A percentile compares a stretch with the other conserved stretches of the same genome.
phyloP scores from a whole-genome alignment of 2,797 vertebrate species.

The Xenops minutus region DNA sequence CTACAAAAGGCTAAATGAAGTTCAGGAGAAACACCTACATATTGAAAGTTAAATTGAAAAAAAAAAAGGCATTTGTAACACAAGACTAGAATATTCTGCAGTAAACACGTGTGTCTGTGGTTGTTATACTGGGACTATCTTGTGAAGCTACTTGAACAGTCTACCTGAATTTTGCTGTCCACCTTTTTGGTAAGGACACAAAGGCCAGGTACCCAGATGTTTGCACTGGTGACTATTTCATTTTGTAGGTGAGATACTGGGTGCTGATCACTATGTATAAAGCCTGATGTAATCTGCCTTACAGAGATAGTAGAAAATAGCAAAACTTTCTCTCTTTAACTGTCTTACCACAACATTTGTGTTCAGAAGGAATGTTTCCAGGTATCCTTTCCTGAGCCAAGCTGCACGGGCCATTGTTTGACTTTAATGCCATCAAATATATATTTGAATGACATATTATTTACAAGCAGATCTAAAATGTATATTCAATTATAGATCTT shows the following conservation, averaged over 20 bases:
- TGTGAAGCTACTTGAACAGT: background rate
- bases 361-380: background rate
- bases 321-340: background rate
- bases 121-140: background rate
- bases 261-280: background rate
- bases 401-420: background rate
- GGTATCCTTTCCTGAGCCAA: background rate
- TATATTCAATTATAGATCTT: background rate
- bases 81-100: background rate
- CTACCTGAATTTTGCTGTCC: background rate
- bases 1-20: slow-evolving; percentile 68
- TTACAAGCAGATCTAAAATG: background rate
- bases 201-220: background rate
- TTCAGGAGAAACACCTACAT: slow-evolving; percentile 66
- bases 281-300: background rate
- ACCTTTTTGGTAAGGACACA: background rate
- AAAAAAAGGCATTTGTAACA: background rate
- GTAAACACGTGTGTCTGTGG: background rate
- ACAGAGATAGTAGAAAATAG: background rate
- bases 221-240: background rate
- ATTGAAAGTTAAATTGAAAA: background rate
- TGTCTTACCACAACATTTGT: background rate
- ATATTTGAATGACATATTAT: background rate
- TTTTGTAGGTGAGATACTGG: background rate
- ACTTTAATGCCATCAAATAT: background rate